Percentiles rank a stretch among this genome's conserved stretches.
Evolutionary conservation across 2,888 invertebrate genomes (phyloP).

Genomic region (Spicauda simplicius): DNA sequence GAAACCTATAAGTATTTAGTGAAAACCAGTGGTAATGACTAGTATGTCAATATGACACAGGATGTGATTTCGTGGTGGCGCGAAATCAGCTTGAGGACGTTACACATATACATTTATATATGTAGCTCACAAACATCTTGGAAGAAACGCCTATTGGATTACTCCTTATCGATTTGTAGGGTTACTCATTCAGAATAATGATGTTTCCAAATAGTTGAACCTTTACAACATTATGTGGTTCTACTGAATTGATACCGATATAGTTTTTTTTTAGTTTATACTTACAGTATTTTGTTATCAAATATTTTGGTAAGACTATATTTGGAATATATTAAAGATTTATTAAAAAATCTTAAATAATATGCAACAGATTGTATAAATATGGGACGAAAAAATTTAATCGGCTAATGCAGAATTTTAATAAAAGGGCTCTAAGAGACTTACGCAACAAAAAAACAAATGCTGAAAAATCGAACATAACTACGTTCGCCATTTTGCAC

Average conservation of each 20-base stretch:
- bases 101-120: neutral
- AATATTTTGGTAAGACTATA: too few relatives aligned
- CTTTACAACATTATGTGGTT: neutral
- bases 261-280: neutral
- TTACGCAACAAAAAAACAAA: too few relatives aligned
- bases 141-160: conserved; percentile 1
- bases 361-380: too few relatives aligned
- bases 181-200: neutral
- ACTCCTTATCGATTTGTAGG: neutral
- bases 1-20: conserved; percentile 3
- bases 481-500: too few relatives aligned
- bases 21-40: conserved; percentile 16
- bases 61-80: conserved; percentile 59
- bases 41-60: conserved; percentile 60
- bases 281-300: too few relatives aligned
- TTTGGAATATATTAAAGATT: too few relatives aligned
- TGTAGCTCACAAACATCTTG: neutral
- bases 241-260: neutral
- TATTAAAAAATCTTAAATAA: too few relatives aligned
- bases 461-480: too few relatives aligned
- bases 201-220: neutral
- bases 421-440: too few relatives aligned
- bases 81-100: conserved; percentile 3
- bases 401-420: too few relatives aligned
- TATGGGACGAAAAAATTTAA: too few relatives aligned